phyloP scores from a whole-genome alignment of 2,797 vertebrate genomes.

The Coendou prehensilis region DNA sequence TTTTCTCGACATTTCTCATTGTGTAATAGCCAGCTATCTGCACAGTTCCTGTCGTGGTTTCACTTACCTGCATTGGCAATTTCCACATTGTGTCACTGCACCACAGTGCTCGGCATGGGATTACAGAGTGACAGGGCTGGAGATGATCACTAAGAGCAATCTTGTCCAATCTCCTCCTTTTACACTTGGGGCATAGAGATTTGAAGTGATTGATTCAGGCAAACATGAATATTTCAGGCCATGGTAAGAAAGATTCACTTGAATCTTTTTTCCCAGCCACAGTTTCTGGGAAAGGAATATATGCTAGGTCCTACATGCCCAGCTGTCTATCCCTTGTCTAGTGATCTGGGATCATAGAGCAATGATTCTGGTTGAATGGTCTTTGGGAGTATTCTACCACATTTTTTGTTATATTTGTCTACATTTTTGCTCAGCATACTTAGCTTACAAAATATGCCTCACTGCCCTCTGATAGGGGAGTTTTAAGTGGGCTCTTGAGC shows the following conservation, averaged over 20 bases:
- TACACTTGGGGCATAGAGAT: not conserved
- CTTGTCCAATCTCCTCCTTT: slow-evolving; percentile 46
- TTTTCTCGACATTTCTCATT: slow-evolving; percentile 86
- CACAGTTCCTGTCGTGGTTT: slow-evolving; percentile 78
- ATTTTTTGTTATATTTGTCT: not conserved
- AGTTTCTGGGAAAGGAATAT: not conserved
- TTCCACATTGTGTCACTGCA: slow-evolving; percentile 62
- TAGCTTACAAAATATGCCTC: not conserved
- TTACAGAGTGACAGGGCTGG: not conserved
- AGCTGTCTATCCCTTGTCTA: not conserved
- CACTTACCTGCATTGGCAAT: slow-evolving; percentile 77
- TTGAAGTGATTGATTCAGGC: not conserved
- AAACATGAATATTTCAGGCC: not conserved
- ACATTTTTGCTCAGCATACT: not conserved
- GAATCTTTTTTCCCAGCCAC: not conserved
- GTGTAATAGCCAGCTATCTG: slow-evolving; percentile 82
- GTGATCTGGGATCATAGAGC: not conserved
- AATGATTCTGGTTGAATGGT: slow-evolving; percentile 30
- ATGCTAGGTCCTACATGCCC: not conserved
- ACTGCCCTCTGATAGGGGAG: not conserved
- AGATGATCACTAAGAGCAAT: slow-evolving; percentile 36
- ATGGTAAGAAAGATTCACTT: not conserved
- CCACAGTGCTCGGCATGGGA: not conserved
- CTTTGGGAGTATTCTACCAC: not conserved
- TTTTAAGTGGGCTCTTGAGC: not conserved